phyloP scores from a whole-genome alignment of 2,113 vertebrate species.

The Nettapus auritus region DNA sequence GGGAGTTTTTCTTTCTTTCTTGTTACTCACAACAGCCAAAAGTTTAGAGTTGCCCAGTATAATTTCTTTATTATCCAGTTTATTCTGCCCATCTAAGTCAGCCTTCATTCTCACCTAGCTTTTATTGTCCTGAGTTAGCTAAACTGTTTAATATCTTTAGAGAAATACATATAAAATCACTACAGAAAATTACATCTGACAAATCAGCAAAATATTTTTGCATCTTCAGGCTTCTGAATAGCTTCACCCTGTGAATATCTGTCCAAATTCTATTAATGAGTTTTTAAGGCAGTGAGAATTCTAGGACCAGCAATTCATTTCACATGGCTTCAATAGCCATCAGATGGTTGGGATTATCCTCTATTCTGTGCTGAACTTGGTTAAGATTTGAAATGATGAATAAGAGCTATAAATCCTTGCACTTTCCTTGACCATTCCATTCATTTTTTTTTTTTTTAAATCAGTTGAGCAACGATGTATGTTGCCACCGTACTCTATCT shows the following conservation, averaged over 20 bases:
- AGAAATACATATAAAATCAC: slow-evolving; percentile 23
- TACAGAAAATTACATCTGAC: background rate
- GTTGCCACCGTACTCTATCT: background rate
- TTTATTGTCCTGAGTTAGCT: background rate
- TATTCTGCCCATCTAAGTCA: background rate
- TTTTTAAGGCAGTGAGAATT: slow-evolving; percentile 25
- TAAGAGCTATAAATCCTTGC: slow-evolving; percentile 41
- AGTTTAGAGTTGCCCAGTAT: background rate
- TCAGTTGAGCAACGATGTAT: slow-evolving; percentile 9
- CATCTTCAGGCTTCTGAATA: background rate
- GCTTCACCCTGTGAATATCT: background rate
- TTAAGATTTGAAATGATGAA: slow-evolving; percentile 28
- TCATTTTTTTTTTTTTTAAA: no score
- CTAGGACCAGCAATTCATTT: background rate
- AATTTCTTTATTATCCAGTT: background rate
- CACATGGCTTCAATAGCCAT: slow-evolving; percentile 8
- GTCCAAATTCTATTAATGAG: slow-evolving; percentile 18
- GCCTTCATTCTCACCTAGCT: background rate
- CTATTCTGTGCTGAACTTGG: slow-evolving; percentile 21
- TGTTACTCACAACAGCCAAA: background rate
- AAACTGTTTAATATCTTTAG: background rate
- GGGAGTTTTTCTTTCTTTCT: background rate
- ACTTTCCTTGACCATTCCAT: slow-evolving; percentile 36
- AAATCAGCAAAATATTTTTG: slow-evolving; percentile 28
- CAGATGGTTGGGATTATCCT: slow-evolving; percentile 9